These are phyloP conservation scores for Pammene fasciana DNA, from an alignment of 2,888 invertebrate genomes.

Conservation along the genomic window DNA sequence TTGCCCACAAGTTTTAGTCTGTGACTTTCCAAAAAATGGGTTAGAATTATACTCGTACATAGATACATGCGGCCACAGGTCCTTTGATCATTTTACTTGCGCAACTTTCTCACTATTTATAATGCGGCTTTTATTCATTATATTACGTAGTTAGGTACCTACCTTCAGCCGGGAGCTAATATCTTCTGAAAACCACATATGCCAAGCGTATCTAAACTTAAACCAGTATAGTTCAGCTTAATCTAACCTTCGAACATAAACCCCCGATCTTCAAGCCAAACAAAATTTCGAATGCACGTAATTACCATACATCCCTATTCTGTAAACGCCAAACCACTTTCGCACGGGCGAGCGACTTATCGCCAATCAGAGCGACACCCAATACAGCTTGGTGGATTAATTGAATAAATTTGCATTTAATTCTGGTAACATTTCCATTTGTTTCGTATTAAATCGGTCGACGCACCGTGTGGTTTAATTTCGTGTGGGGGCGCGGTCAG, in stretches of 20 bases:
- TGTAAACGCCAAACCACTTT: conserved; percentile 68
- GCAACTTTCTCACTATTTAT: no score
- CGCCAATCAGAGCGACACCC: conserved; percentile 78
- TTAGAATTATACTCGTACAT: no score
- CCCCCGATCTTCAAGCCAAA: conserved; percentile 68
- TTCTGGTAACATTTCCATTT: conserved; percentile 76
- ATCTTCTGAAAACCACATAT: no score
- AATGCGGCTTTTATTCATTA: no score
- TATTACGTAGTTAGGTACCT: no score
- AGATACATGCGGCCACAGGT: no score
- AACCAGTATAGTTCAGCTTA: conserved; percentile 37
- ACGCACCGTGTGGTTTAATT: conserved; percentile 43
- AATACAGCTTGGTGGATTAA: conserved; percentile 77
- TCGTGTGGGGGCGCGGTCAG: conserved; percentile 23
- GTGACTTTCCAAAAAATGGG: no score
- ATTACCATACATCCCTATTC: conserved; percentile 58
- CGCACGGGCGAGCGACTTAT: conserved; percentile 70
- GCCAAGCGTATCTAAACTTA: background rate
- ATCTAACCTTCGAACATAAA: conserved; percentile 48
- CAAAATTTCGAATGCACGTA: conserved; percentile 68
- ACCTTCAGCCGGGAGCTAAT: no score
- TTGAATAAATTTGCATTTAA: conserved; percentile 82
- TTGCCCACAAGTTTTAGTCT: no score
- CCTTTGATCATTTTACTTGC: no score
- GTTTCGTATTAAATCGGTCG: conserved; percentile 70